Evolutionary conservation across 2,113 vertebrate genomes (phyloP).

Genomic region (Calidris pugnax): DNA sequence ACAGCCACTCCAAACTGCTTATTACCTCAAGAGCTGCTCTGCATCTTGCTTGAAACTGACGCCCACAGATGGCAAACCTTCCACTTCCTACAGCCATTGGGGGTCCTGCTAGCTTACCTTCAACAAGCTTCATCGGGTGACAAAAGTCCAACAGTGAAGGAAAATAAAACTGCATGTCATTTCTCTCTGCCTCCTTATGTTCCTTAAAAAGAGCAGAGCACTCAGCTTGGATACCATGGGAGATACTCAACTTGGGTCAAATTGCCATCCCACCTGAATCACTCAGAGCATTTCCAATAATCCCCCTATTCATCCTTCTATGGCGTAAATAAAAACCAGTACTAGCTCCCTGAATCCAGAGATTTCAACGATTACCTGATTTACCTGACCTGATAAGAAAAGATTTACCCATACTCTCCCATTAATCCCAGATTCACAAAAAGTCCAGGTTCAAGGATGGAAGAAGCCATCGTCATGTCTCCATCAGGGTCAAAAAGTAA

Average conservation of each 20-base stretch:
- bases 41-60: neutral
- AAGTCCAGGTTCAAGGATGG: accelerated
- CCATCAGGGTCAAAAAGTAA: neutral
- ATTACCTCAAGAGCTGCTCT: neutral
- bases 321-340: neutral
- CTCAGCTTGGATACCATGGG: neutral
- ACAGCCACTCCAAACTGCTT: neutral
- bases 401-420: neutral
- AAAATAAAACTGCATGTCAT: neutral
- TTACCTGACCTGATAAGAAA: neutral
- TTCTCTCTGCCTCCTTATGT: neutral
- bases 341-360: neutral
- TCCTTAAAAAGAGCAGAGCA: neutral
- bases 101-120: neutral
- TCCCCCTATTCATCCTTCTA: neutral
- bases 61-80: neutral
- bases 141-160: neutral
- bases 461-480: accelerated
- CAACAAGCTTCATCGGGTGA: neutral
- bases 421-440: neutral
- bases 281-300: neutral
- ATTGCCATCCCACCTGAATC: neutral
- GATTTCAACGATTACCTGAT: neutral
- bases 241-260: neutral
- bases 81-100: neutral